Evolutionary conservation across 2,888 invertebrate species (phyloP).

Genomic region (Poecilus cupreus): DNA sequence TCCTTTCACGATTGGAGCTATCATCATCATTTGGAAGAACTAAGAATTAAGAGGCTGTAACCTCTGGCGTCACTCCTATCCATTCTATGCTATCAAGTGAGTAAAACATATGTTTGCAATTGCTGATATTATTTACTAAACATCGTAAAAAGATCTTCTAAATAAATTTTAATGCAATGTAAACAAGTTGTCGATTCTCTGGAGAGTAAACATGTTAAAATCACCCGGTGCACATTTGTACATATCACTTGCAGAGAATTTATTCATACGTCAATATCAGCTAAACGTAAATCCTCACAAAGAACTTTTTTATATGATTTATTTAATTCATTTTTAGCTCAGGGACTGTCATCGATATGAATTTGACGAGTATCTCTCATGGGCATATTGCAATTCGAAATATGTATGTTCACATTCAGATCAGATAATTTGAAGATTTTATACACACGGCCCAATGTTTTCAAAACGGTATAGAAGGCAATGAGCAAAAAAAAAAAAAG

Average conservation of each 20-base stretch:
- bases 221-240: slow-evolving; percentile 5
- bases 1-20: neutral
- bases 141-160: slow-evolving; percentile 29
- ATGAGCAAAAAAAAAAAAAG: too few relatives aligned
- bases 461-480: too few relatives aligned
- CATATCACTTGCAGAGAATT: neutral
- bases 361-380: too few relatives aligned
- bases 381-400: too few relatives aligned
- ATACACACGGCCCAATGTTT: too few relatives aligned
- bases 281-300: neutral
- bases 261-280: neutral
- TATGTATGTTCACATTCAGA: too few relatives aligned
- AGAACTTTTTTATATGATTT: neutral
- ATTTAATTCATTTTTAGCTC: neutral
- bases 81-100: neutral
- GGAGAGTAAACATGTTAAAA: slow-evolving; percentile 28
- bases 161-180: slow-evolving; percentile 27
- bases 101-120: slow-evolving; percentile 17
- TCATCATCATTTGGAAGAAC: neutral
- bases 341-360: too few relatives aligned
- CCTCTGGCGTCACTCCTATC: neutral
- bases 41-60: neutral
- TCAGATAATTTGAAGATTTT: too few relatives aligned
- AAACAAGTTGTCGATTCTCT: slow-evolving; percentile 23
- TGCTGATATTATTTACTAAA: slow-evolving; percentile 38